A percentile compares a stretch with the other conserved stretches of the same genome.
These are phyloP conservation scores for Ophion costatus DNA, from an alignment of 2,888 invertebrate genomes.

Conservation along the genomic window DNA sequence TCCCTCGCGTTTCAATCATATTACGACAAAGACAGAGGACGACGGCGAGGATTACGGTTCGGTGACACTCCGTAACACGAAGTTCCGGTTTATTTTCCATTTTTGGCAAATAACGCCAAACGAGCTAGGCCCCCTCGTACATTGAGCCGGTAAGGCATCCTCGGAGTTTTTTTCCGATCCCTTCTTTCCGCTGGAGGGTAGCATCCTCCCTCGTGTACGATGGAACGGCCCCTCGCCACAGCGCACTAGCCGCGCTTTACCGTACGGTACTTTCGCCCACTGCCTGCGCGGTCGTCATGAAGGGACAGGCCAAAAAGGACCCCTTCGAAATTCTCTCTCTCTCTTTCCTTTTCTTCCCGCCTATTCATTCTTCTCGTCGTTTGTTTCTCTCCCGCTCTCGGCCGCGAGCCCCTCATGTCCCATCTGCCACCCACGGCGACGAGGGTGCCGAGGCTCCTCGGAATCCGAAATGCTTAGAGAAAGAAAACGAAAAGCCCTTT, in stretches of 20 bases:
- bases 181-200: conserved; percentile 24
- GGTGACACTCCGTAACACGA: conserved; percentile 5
- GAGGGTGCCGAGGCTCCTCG: conserved; percentile 52
- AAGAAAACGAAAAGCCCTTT: conserved; percentile 57
- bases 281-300: conserved; percentile 29
- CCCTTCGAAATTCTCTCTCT: conserved; percentile 41
- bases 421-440: conserved; percentile 78
- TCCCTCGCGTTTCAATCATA: too few relatives aligned
- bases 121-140: conserved; percentile 23
- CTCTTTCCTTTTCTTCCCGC: conserved; percentile 23
- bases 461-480: conserved; percentile 69
- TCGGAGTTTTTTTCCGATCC: neutral
- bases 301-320: conserved; percentile 37
- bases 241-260: conserved; percentile 35
- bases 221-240: conserved; percentile 23
- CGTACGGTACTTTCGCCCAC: conserved; percentile 27
- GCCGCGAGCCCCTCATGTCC: conserved; percentile 58
- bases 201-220: conserved; percentile 34
- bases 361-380: conserved; percentile 36
- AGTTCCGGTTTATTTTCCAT: conserved; percentile 9
- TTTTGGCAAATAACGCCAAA: conserved; percentile 21
- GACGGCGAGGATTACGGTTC: neutral
- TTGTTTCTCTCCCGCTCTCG: conserved; percentile 25
- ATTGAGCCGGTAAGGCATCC: conserved; percentile 37
- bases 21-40: too few relatives aligned